Evolutionary conservation across 2,113 vertebrate genomes (phyloP), one percentile per base, ranked within the genome.

Genomic region (Lonchura striata): DNA sequence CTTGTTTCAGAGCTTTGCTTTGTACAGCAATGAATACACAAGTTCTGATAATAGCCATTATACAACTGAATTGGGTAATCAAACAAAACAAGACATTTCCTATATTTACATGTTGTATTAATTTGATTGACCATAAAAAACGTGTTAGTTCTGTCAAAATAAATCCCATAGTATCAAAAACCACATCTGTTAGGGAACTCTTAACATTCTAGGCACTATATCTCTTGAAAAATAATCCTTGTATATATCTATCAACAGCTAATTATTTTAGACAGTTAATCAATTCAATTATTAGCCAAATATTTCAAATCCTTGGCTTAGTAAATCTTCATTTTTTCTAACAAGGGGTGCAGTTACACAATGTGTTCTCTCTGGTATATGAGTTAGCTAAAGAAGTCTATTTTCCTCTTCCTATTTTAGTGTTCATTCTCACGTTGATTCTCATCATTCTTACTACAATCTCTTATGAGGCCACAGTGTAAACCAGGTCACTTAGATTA

Each of bases 231-330:
- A 94, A 94, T 86, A 91, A 90, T 56, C 42, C 46, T 83, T 85
- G 35, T 39, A 13, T 53, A 56, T n/a, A 76, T 88, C 64, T 91
- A 70, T 83, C 60, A 92, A 44, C 78, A 93, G 54, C 39, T 92
- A 86, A 95, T 94, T 85, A 82, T 95, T 96, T 95, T 84, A 75
- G 79, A 86, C 71, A 95, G 65, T 4, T 83, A 92, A 92, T 93
- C 79, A 95, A 77, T 91, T 94, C 63, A 93, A 90, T 94, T 96
- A 88, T 71, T 88, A 94, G 72, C 44, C 54, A 94, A 92, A 91
- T 86, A 91, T 86, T 95, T 91, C 18, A 95, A 84, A 88, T 90
- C 25, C 39, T 86, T 94, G 71, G 42, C 49, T 77, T 80, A 46
- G 49, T 77, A 91, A 88, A 60, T 72, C 53, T 86, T 70, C 30